A percentile compares a stretch with the other conserved stretches of the same genome.
Conservation (phyloP, 2,113 vertebrate species). For the Fukomys damarensis region DNA sequence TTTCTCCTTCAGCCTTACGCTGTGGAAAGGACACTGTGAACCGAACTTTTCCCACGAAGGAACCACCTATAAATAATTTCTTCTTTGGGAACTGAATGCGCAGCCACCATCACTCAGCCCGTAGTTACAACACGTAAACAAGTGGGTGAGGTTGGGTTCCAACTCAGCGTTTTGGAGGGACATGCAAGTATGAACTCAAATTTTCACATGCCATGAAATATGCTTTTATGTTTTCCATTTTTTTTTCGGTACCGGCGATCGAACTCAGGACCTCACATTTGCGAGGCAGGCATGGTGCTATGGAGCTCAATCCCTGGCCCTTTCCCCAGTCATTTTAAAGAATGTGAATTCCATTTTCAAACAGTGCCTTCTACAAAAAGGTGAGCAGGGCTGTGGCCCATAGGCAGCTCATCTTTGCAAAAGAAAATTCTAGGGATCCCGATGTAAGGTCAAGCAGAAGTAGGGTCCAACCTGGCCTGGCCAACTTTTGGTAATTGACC, state of each 20-base stretch:
- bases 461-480: background rate
- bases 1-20: background rate
- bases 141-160: background rate
- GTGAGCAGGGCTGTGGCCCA: background rate
- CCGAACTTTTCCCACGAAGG: background rate
- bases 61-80: background rate
- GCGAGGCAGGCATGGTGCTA: no score
- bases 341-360: background rate
- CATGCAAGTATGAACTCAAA: background rate
- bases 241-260: no score
- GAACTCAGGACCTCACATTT: no score
- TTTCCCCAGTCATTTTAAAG: background rate
- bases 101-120: background rate
- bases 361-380: background rate
- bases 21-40: background rate
- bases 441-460: background rate
- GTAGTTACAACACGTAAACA: background rate
- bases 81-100: background rate
- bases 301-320: no score
- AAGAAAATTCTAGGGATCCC: background rate
- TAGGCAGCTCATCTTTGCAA: rapidly evolving
- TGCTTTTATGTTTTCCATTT: background rate
- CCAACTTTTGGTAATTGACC: background rate
- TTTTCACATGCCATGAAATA: background rate
- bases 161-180: background rate